Evolutionary conservation across 2,888 invertebrate species (phyloP), one percentile per base, ranked within the genome.

Genomic region (Philereme vetulata): DNA sequence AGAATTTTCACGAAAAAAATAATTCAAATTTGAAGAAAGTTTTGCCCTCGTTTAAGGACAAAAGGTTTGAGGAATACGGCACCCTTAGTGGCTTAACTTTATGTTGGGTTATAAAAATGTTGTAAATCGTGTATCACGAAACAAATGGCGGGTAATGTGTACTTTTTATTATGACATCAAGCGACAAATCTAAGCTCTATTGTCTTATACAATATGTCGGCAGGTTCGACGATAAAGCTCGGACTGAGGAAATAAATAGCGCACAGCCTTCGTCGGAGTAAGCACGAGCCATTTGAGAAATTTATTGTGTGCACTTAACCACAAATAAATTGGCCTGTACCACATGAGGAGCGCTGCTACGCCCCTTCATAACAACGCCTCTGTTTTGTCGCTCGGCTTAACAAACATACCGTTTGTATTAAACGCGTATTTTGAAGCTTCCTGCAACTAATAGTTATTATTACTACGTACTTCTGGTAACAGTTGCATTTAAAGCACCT

Each of bases 301-400:
- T 90, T 88, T 92, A 91, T 90, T 81, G 90, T 85, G 87, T 86
- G 88, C 88, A 90, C 89, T 90, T 90, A 90, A 88, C 89, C 88
- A 84, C 89, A 87, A 89, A 90, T 92, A 90, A 90, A 90, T 90
- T 89, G 89, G 85, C 80, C 78, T 75, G 78, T 78, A 79, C 84
- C 82, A 82, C 84, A 85, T 84, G 85, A 85, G 55, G 45, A 62
- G 43, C 47, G 53, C 61, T 40, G 56, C 10, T 51, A 51, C 61
- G 53, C 57, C 61, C 56, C 50, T 56, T 56, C 47, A 53, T 51
- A 58, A 51, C 51, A 62, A 55, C 48, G 51, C 51, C 40, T 54
- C 44, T 62, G 51, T 55, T 62, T 62, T 56, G 58, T 55, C 55
- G 49, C 52, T 51, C 42, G 42, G 51, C 35, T 46, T 55, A 55